A percentile compares a stretch with the other conserved stretches of the same genome.
Conservation (phyloP, 2,113 vertebrate genomes). For the Tetrao urogallus region DNA sequence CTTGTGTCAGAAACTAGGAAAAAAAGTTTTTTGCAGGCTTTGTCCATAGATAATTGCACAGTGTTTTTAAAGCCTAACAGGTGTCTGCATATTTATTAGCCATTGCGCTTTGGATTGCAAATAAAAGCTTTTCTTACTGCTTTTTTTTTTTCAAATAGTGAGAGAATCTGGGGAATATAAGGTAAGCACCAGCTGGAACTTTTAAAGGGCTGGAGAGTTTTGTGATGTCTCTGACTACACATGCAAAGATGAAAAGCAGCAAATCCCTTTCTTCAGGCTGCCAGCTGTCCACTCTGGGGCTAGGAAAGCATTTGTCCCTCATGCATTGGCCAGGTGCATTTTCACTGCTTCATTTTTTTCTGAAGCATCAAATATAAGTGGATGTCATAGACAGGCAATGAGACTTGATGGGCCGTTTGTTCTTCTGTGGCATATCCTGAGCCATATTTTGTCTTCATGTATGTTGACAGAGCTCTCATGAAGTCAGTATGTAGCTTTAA, state of each 20-base stretch:
- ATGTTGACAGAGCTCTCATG: neutral
- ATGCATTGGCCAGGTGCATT: neutral
- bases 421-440: neutral
- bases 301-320: neutral
- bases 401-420: constrained; percentile 4
- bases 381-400: neutral
- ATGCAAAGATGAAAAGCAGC: neutral
- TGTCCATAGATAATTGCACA: neutral
- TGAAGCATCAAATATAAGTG: neutral
- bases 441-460: neutral
- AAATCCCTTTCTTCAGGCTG: neutral
- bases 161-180: neutral
- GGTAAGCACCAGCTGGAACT: neutral
- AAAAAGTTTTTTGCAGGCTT: accelerated
- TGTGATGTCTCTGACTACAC: neutral
- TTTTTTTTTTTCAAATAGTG: neutral
- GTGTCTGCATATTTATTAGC: neutral
- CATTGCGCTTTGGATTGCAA: neutral
- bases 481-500: neutral
- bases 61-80: neutral
- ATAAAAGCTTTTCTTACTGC: neutral
- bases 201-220: neutral
- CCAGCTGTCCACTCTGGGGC: neutral
- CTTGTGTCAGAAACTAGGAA: neutral
- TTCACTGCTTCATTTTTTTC: neutral